Evolutionary conservation across 2,797 vertebrate species (phyloP).

Genomic region (Buphagus erythrorhynchus): DNA sequence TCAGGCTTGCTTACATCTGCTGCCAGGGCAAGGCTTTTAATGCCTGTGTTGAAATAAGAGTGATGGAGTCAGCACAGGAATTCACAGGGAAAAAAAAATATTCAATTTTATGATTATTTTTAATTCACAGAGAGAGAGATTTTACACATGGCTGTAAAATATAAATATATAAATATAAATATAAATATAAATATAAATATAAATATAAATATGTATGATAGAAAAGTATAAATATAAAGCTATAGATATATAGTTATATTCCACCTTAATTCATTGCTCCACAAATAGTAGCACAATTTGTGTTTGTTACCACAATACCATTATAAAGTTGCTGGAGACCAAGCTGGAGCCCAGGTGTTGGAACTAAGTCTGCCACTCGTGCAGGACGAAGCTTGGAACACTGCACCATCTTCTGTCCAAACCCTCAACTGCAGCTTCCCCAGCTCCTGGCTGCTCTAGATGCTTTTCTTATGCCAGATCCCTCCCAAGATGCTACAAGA

Average conservation of each 20-base stretch:
- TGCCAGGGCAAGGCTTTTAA: slow-evolving; percentile 64
- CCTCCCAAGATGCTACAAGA: not conserved
- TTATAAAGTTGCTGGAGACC: not conserved
- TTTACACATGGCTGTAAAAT: not conserved
- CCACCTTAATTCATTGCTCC: not conserved
- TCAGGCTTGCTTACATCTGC: slow-evolving; percentile 83
- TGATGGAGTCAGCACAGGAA: not conserved
- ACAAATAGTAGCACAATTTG: not conserved
- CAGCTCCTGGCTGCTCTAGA: not conserved
- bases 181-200: no score
- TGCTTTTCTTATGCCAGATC: accelerated
- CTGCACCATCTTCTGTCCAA: slow-evolving; percentile 80
- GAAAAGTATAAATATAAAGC: not conserved
- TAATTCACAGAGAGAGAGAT: not conserved
- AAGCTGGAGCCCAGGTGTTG: not conserved
- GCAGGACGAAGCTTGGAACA: slow-evolving; percentile 69
- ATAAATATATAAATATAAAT: no score
- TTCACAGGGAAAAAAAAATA: not conserved
- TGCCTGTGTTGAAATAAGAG: slow-evolving; percentile 44
- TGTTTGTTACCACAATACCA: not conserved
- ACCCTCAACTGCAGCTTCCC: slow-evolving; percentile 60
- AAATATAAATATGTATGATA: not conserved
- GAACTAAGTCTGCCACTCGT: not conserved
- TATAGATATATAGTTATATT: not conserved
- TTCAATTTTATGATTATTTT: not conserved